Conservation (phyloP, 2,797 vertebrate genomes). For the Smutsia temminckii region DNA sequence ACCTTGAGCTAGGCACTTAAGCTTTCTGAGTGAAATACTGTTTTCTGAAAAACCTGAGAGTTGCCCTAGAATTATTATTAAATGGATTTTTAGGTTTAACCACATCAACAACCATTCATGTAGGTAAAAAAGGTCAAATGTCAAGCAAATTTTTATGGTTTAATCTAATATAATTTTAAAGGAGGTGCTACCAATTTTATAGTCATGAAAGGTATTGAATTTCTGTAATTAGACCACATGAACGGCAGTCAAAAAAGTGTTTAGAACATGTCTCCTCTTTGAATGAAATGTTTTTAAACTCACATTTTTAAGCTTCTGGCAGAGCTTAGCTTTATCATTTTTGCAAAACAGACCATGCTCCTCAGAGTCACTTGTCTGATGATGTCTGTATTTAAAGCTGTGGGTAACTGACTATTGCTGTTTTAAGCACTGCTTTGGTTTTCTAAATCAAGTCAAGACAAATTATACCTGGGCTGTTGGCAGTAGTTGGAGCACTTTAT, state of each 20-base stretch:
- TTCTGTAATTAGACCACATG: constrained; percentile 5
- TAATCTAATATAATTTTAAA: background rate
- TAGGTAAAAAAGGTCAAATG: background rate
- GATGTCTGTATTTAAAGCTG: constrained; percentile 31
- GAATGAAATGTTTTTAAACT: background rate
- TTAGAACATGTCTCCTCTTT: background rate
- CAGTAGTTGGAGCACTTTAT: constrained; percentile 59
- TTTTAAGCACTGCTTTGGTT: constrained; percentile 36
- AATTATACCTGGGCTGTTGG: constrained; percentile 56
- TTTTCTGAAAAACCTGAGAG: background rate
- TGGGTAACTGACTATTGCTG: constrained; percentile 21
- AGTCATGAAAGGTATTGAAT: background rate
- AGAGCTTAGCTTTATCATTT: background rate
- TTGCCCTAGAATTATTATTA: background rate
- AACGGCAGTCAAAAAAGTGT: background rate
- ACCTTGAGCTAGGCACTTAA: background rate
- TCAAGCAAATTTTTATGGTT: background rate
- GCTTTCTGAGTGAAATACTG: background rate
- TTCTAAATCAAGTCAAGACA: constrained; percentile 63
- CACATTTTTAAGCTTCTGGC: background rate
- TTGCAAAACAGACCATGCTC: background rate
- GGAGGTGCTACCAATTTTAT: background rate
- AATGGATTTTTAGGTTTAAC: background rate
- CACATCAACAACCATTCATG: background rate
- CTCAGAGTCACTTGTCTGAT: constrained; percentile 7